phyloP scores from a whole-genome alignment of 2,113 vertebrate species.

The Mixornis gularis region DNA sequence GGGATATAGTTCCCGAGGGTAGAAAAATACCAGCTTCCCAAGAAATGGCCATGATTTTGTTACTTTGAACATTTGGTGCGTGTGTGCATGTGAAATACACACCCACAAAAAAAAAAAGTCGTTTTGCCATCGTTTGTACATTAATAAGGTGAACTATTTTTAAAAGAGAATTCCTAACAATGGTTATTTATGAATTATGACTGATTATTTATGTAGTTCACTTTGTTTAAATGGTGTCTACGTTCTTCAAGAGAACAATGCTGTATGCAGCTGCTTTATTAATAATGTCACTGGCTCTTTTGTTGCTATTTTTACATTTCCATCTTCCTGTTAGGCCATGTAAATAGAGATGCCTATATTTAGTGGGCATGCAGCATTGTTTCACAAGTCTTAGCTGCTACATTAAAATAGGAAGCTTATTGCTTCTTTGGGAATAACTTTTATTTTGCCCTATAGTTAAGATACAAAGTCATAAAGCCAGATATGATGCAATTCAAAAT shows the following conservation, averaged over 20 bases:
- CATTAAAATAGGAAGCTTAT: constrained; percentile 7
- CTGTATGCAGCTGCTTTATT: constrained; percentile 35
- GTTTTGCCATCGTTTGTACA: background rate
- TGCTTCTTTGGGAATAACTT: constrained; percentile 7
- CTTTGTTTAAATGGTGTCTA: constrained; percentile 34
- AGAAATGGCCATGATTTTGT: background rate
- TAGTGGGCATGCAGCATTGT: background rate
- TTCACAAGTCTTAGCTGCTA: constrained; percentile 22
- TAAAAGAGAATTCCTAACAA: constrained; percentile 18
- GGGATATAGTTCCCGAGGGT: background rate
- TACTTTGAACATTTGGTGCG: background rate
- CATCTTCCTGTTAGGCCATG: constrained; percentile 30
- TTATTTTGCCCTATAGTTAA: background rate
- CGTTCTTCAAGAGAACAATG: constrained; percentile 40
- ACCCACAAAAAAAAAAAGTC: fast-evolving
- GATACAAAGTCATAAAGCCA: background rate
- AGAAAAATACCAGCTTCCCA: background rate
- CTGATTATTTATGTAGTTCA: background rate
- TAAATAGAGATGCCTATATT: constrained; percentile 40
- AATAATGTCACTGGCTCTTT: background rate
- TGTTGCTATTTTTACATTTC: constrained; percentile 55
- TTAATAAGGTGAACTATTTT: background rate
- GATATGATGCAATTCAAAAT: background rate
- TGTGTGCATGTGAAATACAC: background rate
- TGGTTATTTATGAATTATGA: background rate